Conservation (phyloP, 2,888 invertebrate species). For the Melanophora roralis region DNA sequence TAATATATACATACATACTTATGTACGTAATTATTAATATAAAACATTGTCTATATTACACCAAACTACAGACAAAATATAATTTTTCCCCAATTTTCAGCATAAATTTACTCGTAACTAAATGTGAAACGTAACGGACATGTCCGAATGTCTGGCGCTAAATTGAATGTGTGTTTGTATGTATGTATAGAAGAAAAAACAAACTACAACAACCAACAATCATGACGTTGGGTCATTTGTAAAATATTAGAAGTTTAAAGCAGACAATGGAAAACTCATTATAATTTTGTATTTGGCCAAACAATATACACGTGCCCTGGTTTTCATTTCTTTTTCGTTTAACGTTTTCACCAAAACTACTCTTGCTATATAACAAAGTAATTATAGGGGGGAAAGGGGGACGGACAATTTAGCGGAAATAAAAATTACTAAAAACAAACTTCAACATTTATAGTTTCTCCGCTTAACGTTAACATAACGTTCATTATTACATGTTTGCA, state of each 20-base stretch:
- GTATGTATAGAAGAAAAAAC: neutral
- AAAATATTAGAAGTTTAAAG: constrained; percentile 56
- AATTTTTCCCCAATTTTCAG: constrained; percentile 48
- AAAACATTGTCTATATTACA: neutral
- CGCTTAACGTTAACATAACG: constrained; percentile 66
- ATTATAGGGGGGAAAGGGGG: neutral
- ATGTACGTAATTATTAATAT: neutral
- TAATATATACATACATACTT: no score
- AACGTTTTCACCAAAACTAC: neutral
- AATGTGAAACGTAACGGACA: constrained; percentile 46
- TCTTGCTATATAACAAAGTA: neutral
- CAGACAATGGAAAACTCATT: constrained; percentile 52
- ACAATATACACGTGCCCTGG: constrained; percentile 42
- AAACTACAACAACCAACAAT: neutral
- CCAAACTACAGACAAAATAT: constrained; percentile 17
- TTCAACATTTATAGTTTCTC: constrained; percentile 69
- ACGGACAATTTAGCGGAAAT: constrained; percentile 73
- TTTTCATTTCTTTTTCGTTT: neutral
- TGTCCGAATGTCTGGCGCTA: constrained; percentile 41
- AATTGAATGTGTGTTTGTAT: constrained; percentile 49
- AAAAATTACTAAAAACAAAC: constrained; percentile 72
- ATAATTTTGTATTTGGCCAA: constrained; percentile 44
- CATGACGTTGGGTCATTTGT: constrained; percentile 58
- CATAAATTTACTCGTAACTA: constrained; percentile 36
- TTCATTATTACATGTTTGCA: neutral